Conservation (phyloP, 2,113 vertebrate genomes). For the Cyprinodon variegatus region DNA sequence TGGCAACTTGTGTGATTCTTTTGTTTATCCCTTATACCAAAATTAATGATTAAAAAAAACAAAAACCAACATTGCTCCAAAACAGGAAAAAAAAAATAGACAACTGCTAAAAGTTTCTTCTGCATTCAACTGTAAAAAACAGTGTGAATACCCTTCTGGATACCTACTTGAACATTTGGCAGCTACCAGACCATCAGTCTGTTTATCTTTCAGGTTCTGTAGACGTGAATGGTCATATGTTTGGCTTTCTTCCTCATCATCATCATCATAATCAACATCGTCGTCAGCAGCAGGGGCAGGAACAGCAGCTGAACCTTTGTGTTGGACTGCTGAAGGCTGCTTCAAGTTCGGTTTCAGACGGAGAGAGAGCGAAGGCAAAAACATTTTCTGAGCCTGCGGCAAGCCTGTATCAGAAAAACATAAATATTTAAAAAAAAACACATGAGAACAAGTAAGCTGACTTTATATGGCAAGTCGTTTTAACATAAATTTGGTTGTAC, state of each 20-base stretch:
- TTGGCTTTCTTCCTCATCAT: neutral
- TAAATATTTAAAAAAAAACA: neutral
- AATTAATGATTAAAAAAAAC: neutral
- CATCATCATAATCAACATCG: neutral
- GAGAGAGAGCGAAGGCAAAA: conserved; percentile 32
- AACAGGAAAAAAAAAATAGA: neutral
- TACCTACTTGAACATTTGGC: conserved; percentile 6
- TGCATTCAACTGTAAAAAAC: neutral
- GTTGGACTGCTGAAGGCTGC: neutral
- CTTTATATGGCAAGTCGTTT: neutral
- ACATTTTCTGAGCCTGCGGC: conserved; percentile 15
- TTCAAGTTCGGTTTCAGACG: neutral
- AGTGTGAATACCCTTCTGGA: neutral
- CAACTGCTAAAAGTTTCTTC: neutral
- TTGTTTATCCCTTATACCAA: neutral
- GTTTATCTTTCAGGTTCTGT: neutral
- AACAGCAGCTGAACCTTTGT: neutral
- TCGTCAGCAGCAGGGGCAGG: neutral
- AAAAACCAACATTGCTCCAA: neutral
- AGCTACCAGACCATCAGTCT: neutral
- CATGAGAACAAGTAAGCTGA: neutral
- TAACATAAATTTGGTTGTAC: too few species aligned
- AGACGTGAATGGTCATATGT: neutral
- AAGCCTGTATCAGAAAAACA: conserved; percentile 6
- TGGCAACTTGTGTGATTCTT: neutral